Evolutionary conservation across 2,888 invertebrate genomes (phyloP).

Genomic region (Gymnocheta viridis): DNA sequence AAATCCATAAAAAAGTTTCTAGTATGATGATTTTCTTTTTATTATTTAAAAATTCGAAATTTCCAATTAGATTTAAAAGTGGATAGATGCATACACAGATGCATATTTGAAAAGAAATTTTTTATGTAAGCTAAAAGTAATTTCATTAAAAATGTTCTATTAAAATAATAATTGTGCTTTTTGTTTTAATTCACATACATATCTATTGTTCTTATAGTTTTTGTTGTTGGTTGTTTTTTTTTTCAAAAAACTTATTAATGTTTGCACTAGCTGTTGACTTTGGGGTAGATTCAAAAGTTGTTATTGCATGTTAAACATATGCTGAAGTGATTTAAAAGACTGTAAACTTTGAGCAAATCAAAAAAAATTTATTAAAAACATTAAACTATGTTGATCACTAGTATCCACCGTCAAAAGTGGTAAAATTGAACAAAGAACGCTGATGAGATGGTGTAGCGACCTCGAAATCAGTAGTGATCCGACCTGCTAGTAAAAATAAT

Average conservation of each 20-base stretch:
- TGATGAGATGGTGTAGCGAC: no score
- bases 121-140: not conserved
- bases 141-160: slow-evolving; percentile 2
- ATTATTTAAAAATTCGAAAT: not conserved
- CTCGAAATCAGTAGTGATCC: no score
- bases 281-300: not conserved
- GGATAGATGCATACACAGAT: not conserved
- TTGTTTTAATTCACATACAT: no score
- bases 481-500: no score
- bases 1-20: not conserved
- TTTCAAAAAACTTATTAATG: not conserved
- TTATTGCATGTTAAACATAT: not conserved
- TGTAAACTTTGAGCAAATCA: not conserved
- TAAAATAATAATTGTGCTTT: slow-evolving; percentile 8
- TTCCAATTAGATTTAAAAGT: not conserved
- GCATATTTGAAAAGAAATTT: not conserved
- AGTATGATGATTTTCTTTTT: not conserved
- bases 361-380: no score
- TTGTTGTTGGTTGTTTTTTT: not conserved
- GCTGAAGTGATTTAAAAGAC: not conserved
- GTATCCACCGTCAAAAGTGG: no score
- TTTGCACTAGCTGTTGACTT: not conserved
- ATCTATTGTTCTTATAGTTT: not conserved
- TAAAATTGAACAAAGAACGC: no score
- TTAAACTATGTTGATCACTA: no score